Percentiles rank a stretch among this genome's conserved stretches.
Conservation (phyloP, 1,140 invertebrate species). For the Zaprionus gabonicus region DNA sequence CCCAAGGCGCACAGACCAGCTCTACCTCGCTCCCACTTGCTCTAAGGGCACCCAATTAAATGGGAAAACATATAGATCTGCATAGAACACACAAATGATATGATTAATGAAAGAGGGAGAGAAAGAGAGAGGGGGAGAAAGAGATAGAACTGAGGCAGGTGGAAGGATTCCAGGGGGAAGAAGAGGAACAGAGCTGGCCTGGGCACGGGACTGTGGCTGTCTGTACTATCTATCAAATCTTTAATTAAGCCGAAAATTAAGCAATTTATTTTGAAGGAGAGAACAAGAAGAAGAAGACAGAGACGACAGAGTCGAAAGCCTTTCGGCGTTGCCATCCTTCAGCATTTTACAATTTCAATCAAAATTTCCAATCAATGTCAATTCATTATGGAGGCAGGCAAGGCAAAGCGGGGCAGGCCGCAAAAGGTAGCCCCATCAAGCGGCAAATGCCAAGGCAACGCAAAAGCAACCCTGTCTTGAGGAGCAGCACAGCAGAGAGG, state of each 20-base stretch:
- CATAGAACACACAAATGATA: slow-evolving; percentile 21
- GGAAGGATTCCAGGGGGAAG: background rate
- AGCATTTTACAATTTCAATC: slow-evolving; percentile 72
- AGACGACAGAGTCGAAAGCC: background rate
- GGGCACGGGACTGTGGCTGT: background rate
- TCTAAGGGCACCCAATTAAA: slow-evolving; percentile 24
- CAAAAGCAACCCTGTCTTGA: slow-evolving; percentile 14
- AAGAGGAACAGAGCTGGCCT: no score
- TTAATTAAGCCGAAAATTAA: slow-evolving; percentile 82
- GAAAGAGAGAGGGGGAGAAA: background rate
- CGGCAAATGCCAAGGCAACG: slow-evolving; percentile 66
- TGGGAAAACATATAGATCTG: slow-evolving; percentile 4
- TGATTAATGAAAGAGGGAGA: slow-evolving; percentile 14
- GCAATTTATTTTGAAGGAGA: slow-evolving; percentile 65
- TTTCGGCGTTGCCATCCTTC: slow-evolving; percentile 47
- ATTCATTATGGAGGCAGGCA: slow-evolving; percentile 75
- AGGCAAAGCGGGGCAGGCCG: slow-evolving; percentile 11
- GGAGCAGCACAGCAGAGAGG: slow-evolving; percentile 33
- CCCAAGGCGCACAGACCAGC: background rate
- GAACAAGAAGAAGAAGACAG: background rate
- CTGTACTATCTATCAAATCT: slow-evolving; percentile 60
- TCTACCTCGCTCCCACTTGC: no score
- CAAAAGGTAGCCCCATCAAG: slow-evolving; percentile 30
- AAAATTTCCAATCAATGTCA: slow-evolving; percentile 85
- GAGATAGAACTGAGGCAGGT: background rate